Evolutionary conservation across 2,797 vertebrate genomes (phyloP).

Genomic region (Alexandromys oeconomus): DNA sequence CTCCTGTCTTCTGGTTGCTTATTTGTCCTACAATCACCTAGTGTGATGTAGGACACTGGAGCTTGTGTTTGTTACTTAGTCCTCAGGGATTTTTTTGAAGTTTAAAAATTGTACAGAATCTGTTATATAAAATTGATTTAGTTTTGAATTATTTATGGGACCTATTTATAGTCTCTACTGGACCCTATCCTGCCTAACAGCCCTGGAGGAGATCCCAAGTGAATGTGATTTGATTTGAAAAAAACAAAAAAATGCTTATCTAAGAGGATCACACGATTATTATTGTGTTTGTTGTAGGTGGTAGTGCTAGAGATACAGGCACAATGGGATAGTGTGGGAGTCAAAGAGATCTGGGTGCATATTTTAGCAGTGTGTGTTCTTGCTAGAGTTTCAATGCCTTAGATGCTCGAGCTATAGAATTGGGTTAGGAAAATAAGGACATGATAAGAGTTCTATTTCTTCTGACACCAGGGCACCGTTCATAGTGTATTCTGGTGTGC

Average conservation of each 20-base stretch:
- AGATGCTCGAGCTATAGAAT: constrained; percentile 7
- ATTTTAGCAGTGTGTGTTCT: neutral
- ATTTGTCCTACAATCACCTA: neutral
- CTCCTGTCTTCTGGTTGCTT: neutral
- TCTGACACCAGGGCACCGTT: neutral
- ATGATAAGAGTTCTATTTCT: neutral
- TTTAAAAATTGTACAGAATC: neutral
- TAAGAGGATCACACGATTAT: neutral
- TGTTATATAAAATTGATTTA: constrained; percentile 46
- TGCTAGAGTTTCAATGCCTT: neutral
- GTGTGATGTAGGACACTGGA: neutral
- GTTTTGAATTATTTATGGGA: constrained; percentile 40
- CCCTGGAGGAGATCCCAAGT: neutral
- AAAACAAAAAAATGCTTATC: neutral
- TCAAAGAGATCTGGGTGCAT: neutral
- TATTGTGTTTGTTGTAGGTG: neutral
- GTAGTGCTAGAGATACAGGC: neutral
- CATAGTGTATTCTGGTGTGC: neutral
- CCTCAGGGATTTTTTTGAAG: neutral
- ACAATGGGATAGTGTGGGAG: neutral
- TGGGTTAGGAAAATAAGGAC: neutral
- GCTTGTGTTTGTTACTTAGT: neutral
- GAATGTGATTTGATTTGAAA: neutral
- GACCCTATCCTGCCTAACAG: neutral
- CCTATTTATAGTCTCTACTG: neutral